Base-by-base conservation (phyloP, 2,888 invertebrate species). In the Pasiphila rectangulata region DNA sequence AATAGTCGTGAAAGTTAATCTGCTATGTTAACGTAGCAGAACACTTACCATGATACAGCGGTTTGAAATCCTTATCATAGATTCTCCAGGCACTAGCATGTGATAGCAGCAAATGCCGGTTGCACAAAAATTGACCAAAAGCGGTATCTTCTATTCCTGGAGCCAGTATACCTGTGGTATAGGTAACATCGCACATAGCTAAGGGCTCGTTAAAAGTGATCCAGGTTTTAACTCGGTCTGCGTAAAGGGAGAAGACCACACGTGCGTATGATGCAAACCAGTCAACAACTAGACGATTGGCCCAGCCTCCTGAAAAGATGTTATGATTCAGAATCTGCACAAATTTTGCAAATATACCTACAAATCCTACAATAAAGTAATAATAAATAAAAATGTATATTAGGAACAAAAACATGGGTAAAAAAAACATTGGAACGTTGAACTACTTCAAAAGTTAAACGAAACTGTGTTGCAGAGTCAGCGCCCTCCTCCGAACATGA, bases 91-190 rank as follows among this genome's bases (percentile, higher is more conserved):
- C 90, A 55, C 77, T 85, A 0, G 91, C 91, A 64, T 94, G 94
- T 0, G 93, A 91, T 56, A 91, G 86, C 1, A 94, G 67, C 21
- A 92, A 63, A 63, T 93, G 91, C 64, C 93, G 93, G 0, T 84
- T 61, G 4, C 68, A 69, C 2, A 67, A 7, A 10, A 55, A 62
- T 1, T 48, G 29, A 0, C 54, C 60, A 0, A 61, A 9, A 0
- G 20, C 32, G 1, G 16, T 7, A 2, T 58, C 55, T 0, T 50
- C 10, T 0, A 61, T 0, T 2, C 51, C 56, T 0, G 68, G 68
- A 0, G 61, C 59, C 0, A 24, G 0, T 1, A 16, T 10, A 0
- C 29, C 24, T 0, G 25, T 32, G 1, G 0, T 20, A 38, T 56
- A 67, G 0, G 40, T 42, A 0, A 12, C 9, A 0, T 65, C 65